These are phyloP conservation scores for Tribolium castaneum DNA, from an alignment of 1,140 invertebrate genomes.

Conservation along the genomic window DNA sequence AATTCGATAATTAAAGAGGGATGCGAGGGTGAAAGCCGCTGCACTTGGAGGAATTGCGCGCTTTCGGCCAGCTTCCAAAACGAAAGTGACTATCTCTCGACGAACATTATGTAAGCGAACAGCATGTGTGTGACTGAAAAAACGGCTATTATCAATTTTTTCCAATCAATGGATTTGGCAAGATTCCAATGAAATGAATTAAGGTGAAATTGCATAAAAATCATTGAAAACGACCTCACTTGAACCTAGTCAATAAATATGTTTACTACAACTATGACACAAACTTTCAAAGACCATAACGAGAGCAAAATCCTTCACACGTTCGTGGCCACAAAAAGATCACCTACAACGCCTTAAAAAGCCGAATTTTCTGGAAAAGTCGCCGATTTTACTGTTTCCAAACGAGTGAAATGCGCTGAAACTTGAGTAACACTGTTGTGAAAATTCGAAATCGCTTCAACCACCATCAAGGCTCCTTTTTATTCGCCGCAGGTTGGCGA, in stretches of 20 bases:
- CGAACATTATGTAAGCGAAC: not conserved
- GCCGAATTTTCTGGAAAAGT: slow-evolving; percentile 10
- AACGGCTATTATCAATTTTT: not conserved
- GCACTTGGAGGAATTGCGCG: not conserved
- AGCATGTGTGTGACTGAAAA: slow-evolving; percentile 1
- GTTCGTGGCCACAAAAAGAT: slow-evolving; percentile 38
- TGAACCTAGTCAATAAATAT: slow-evolving; percentile 51
- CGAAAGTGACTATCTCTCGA: slow-evolving; percentile 14
- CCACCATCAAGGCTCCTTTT: slow-evolving; percentile 27
- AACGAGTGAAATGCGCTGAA: slow-evolving; percentile 5
- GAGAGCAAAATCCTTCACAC: slow-evolving; percentile 48
- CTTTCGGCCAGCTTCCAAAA: not conserved
- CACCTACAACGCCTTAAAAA: not conserved
- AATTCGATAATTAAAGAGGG: not conserved
- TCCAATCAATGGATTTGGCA: slow-evolving; percentile 37
- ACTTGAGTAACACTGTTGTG: slow-evolving; percentile 16
- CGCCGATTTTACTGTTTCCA: not conserved
- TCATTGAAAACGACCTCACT: slow-evolving; percentile 56
- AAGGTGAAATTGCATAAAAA: slow-evolving; percentile 55
- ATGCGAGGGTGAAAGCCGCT: slow-evolving; percentile 13
- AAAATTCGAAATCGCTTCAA: slow-evolving; percentile 18
- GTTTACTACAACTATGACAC: slow-evolving; percentile 42
- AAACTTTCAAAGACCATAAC: slow-evolving; percentile 53
- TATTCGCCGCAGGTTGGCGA: not conserved
- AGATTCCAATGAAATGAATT: slow-evolving; percentile 35